Conservation (phyloP, 1,140 invertebrate genomes). For the Asobara japonica region DNA sequence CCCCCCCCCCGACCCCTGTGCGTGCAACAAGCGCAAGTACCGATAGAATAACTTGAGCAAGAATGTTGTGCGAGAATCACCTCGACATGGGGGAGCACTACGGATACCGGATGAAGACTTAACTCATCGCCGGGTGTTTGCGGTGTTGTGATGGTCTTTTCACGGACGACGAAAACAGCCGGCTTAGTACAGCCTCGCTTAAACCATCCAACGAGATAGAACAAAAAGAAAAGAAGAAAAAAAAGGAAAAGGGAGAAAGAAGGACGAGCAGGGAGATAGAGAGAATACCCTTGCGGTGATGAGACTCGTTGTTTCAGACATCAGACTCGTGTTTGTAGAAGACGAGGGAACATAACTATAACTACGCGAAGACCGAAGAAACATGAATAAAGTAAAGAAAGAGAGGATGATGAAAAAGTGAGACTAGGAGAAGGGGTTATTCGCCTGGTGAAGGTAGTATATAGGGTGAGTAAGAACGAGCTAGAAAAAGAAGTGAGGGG, state of each 20-base stretch:
- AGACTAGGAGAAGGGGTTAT: conserved; percentile 5
- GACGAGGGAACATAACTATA: conserved; percentile 2
- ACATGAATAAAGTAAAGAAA: conserved; percentile 12
- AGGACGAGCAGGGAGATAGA: not conserved
- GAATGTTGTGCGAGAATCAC: conserved; percentile 31
- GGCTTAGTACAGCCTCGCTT: conserved; percentile 21
- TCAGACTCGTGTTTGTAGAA: not conserved
- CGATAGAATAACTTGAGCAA: conserved; percentile 27
- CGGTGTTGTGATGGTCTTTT: conserved; percentile 38
- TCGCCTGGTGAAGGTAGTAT: conserved; percentile 12
- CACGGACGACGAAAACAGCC: conserved; percentile 30
- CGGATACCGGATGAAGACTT: conserved; percentile 39
- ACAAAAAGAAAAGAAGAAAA: not conserved
- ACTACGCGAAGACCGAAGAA: not conserved
- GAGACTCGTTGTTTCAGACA: not conserved
- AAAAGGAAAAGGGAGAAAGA: not conserved
- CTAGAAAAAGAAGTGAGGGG: no score
- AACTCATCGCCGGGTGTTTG: conserved; percentile 39
- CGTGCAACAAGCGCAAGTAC: not conserved
- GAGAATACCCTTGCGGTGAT: not conserved
- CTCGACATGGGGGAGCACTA: conserved; percentile 28
- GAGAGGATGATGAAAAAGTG: not conserved
- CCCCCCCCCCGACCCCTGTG: not conserved
- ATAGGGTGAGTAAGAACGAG: conserved; percentile 39
- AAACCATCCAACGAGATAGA: not conserved